Evolutionary conservation across 2,113 vertebrate species (phyloP).

Genomic region (Caretta caretta): DNA sequence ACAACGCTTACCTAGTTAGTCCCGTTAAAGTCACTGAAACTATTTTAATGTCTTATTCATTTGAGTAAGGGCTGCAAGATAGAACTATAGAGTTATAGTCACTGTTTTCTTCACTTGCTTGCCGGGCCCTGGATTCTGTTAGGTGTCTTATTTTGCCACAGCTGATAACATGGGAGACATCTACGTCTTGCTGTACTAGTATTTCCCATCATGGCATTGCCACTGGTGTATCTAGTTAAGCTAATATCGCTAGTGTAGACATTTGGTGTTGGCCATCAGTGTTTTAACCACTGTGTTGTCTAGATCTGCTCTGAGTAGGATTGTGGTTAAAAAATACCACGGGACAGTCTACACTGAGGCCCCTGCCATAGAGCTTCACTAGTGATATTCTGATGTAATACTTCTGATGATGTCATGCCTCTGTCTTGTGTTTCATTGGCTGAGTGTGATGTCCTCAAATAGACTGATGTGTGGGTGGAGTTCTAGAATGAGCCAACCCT

Average conservation of each 20-base stretch:
- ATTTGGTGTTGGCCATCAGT: accelerated
- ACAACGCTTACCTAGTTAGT: background rate
- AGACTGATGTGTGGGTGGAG: background rate
- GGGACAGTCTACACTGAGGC: accelerated
- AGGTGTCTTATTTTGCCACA: background rate
- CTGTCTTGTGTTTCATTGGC: background rate
- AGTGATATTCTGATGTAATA: background rate
- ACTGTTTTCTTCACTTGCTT: background rate
- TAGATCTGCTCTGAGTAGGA: background rate
- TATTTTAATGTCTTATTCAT: background rate
- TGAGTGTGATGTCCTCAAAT: background rate
- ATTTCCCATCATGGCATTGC: background rate
- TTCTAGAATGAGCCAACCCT: background rate
- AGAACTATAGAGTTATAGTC: accelerated
- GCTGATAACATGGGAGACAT: background rate
- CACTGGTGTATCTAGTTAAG: background rate
- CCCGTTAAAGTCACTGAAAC: background rate
- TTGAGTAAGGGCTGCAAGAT: background rate
- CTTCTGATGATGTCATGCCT: background rate
- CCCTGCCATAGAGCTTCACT: background rate
- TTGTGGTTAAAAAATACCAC: background rate
- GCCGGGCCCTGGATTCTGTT: background rate
- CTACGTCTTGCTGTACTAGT: background rate
- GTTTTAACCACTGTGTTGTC: background rate
- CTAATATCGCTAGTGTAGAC: background rate